These are phyloP conservation scores for Sitobion miscanthi DNA, from an alignment of 1,140 invertebrate genomes.

Conservation along the genomic window DNA sequence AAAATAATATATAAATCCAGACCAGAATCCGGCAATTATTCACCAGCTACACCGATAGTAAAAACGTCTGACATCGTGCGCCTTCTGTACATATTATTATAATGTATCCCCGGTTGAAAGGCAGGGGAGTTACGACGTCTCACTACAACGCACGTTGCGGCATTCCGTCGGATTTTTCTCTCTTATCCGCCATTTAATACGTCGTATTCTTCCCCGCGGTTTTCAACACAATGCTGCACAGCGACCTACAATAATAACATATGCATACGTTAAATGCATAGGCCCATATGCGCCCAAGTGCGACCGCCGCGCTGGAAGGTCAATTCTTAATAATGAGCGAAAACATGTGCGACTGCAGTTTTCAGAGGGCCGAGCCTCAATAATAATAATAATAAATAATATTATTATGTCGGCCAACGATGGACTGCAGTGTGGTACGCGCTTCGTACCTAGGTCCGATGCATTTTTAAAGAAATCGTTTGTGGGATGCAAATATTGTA, in stretches of 20 bases:
- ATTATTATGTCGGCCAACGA: no score
- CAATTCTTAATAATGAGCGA: no score
- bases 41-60: conserved; percentile 6
- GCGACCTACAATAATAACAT: background rate
- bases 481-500: no score
- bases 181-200: background rate
- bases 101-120: background rate
- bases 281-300: no score
- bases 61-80: background rate
- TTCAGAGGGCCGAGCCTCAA: no score
- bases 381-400: no score
- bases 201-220: background rate
- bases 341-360: no score
- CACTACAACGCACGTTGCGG: background rate
- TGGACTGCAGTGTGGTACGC: no score
- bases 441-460: no score
- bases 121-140: background rate
- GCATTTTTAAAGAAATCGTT: no score
- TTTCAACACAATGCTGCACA: background rate
- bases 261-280: no score
- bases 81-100: background rate
- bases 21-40: conserved; percentile 33
- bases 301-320: no score
- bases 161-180: background rate
- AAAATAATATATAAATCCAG: background rate